phyloP scores from a whole-genome alignment of 2,113 vertebrate genomes.

The Recurvirostra avosetta region DNA sequence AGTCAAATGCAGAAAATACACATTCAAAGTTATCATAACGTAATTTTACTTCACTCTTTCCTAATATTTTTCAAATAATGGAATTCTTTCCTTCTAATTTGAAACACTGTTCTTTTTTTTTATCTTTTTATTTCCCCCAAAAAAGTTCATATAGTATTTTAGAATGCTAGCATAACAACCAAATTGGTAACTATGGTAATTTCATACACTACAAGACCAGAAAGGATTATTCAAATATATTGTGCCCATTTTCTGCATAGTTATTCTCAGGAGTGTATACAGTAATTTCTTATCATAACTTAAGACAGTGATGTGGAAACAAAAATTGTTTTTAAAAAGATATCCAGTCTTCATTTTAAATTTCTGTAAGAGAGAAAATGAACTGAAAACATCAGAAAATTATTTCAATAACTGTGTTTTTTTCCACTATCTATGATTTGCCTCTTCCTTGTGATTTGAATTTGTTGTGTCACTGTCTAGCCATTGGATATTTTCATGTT shows the following conservation, averaged over 20 bases:
- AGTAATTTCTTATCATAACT: neutral
- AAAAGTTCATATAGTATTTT: neutral
- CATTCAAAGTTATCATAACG: neutral
- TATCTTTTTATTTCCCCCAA: neutral
- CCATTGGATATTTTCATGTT: neutral
- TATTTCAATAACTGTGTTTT: rapidly evolving
- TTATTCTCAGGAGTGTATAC: neutral
- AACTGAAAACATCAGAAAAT: neutral
- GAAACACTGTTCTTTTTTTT: neutral
- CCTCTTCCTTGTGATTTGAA: neutral
- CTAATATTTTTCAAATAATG: neutral
- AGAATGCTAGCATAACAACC: neutral
- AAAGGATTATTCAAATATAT: neutral
- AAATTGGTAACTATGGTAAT: neutral
- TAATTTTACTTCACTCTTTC: neutral
- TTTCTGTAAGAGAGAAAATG: neutral
- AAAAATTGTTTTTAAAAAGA: neutral
- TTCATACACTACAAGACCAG: neutral
- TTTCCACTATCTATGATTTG: neutral
- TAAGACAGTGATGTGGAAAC: neutral
- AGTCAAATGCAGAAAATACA: neutral
- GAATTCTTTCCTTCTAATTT: neutral
- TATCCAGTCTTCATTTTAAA: neutral
- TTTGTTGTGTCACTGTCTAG: neutral
- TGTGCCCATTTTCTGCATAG: neutral